Evolutionary conservation across 2,113 vertebrate species (phyloP).

Genomic region (Raja brachyura): DNA sequence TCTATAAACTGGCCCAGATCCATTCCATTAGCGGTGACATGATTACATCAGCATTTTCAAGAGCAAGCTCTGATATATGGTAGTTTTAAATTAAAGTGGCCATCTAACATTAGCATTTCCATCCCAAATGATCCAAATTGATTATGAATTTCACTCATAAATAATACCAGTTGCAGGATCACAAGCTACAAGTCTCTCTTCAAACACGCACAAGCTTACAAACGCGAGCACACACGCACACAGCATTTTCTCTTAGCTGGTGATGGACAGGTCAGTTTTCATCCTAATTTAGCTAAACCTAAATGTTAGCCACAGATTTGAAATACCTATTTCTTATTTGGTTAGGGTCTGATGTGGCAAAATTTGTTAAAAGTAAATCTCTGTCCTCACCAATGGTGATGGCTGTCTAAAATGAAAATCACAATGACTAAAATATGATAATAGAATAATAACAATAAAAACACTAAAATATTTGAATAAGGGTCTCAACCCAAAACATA

Average conservation of each 20-base stretch:
- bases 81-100: slow-evolving; percentile 22
- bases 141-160: not conserved
- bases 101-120: slow-evolving; percentile 5
- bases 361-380: not conserved
- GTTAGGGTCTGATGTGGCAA: not conserved
- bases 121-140: not conserved
- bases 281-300: not conserved
- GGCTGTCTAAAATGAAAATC: not conserved
- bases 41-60: not conserved
- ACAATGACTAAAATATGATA: not conserved
- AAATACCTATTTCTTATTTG: not conserved
- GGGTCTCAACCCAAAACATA: no score
- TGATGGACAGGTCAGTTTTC: slow-evolving; percentile 13
- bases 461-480: no score
- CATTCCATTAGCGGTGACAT: slow-evolving; percentile 3
- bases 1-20: not conserved
- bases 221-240: not conserved
- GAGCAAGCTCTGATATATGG: not conserved
- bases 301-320: not conserved
- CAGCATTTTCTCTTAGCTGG: not conserved
- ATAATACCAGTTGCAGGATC: not conserved
- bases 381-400: not conserved
- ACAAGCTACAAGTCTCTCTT: not conserved
- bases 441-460: no score
- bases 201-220: not conserved